Evolutionary conservation across 2,888 invertebrate species (phyloP).

Genomic region (Leuctra nigra): DNA sequence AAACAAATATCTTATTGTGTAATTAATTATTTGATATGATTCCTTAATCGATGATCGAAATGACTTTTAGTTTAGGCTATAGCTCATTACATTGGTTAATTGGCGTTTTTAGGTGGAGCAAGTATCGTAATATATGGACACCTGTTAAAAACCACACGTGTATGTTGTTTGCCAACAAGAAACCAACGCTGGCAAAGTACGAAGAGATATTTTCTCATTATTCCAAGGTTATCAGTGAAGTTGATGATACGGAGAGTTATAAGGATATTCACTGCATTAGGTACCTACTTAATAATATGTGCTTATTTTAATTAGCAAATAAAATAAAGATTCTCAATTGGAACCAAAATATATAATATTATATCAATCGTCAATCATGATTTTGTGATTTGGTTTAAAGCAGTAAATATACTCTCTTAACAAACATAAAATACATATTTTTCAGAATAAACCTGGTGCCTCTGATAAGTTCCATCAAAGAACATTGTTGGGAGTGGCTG

Average conservation of each 20-base stretch:
- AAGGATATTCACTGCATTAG: constrained; percentile 62
- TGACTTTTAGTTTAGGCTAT: neutral
- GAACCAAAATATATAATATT: neutral
- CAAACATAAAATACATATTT: too few species aligned
- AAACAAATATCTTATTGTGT: constrained; percentile 46
- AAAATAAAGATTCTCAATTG: neutral
- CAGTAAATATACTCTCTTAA: too few species aligned
- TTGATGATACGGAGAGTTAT: constrained; percentile 51
- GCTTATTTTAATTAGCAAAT: neutral
- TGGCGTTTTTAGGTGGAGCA: constrained; percentile 53
- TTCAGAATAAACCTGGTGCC: constrained; percentile 60
- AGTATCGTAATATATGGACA: constrained; percentile 68
- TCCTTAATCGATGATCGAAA: neutral
- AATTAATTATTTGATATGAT: neutral
- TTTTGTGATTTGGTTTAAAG: too few species aligned
- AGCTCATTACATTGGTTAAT: neutral
- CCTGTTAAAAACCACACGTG: constrained; percentile 67
- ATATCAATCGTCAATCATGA: too few species aligned
- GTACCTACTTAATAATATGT: constrained; percentile 30
- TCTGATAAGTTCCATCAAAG: constrained; percentile 59
- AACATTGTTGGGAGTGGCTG: constrained; percentile 77
- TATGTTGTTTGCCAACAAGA: constrained; percentile 67
- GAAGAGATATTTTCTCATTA: constrained; percentile 84
- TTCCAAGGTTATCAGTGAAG: constrained; percentile 62
- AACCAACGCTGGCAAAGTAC: constrained; percentile 56